A percentile compares a stretch with the other conserved stretches of the same genome.
Evolutionary conservation across 2,797 vertebrate genomes (phyloP).

Genomic region (Anabacerthia variegaticeps): DNA sequence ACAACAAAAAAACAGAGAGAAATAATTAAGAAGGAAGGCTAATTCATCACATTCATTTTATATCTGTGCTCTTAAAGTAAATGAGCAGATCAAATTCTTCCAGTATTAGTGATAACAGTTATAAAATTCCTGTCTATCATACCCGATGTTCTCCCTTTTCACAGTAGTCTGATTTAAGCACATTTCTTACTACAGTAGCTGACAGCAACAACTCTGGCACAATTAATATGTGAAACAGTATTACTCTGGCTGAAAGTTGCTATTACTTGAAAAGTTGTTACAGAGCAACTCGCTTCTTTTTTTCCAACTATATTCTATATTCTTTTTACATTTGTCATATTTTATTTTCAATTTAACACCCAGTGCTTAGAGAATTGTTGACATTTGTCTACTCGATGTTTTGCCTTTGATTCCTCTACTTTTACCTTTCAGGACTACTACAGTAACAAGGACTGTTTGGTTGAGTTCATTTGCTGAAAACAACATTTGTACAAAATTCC

Average conservation of each 20-base stretch:
- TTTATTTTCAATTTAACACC: not conserved
- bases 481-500: not conserved
- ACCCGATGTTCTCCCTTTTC: not conserved
- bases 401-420: not conserved
- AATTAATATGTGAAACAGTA: not conserved
- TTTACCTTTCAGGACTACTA: not conserved
- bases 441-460: not conserved
- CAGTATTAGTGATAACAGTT: not conserved
- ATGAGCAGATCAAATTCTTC: not conserved
- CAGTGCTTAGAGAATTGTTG: not conserved
- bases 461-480: not conserved
- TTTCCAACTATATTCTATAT: not conserved
- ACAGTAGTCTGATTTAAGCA: not conserved
- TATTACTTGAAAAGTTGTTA: not conserved
- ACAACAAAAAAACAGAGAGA: accelerated
- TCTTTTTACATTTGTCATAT: not conserved
- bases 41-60: not conserved
- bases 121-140: not conserved
- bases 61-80: not conserved
- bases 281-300: not conserved
- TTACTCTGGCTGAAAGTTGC: not conserved
- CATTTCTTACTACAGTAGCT: not conserved
- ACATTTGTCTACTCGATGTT: not conserved
- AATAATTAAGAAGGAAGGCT: not conserved
- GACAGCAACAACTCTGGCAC: not conserved